phyloP scores from a whole-genome alignment of 37 sponge, comb jelly and placozoan species.

The Spongia lamella region DNA sequence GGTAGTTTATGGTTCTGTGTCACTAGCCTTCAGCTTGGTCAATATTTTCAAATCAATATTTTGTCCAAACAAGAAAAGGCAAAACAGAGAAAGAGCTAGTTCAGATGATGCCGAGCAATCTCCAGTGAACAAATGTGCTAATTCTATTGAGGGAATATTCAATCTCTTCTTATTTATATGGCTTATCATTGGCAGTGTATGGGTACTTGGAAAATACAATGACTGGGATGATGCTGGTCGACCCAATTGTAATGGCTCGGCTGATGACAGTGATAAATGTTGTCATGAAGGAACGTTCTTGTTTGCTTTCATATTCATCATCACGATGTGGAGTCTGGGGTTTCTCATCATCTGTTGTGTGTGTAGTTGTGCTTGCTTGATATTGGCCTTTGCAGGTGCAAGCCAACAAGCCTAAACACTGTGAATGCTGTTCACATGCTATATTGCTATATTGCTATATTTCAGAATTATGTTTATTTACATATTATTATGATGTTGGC shows the following conservation, averaged over 20 bases:
- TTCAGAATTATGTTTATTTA: no score
- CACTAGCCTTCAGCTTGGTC: constrained; percentile 40
- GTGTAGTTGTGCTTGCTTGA: no score
- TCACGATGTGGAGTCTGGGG: no score
- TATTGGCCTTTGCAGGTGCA: no score
- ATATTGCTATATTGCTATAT: no score
- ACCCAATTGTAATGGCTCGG: background rate
- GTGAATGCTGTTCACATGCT: no score
- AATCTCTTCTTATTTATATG: constrained; percentile 57
- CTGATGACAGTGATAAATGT: constrained; percentile 1
- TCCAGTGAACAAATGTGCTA: constrained; percentile 19
- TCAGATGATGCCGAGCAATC: background rate
- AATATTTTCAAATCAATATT: constrained; percentile 22
- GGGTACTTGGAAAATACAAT: constrained; percentile 44
- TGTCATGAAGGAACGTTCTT: constrained; percentile 45
- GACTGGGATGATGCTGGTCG: background rate
- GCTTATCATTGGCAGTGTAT: constrained; percentile 62
- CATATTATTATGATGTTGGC: no score
- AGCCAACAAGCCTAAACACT: no score
- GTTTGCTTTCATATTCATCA: constrained; percentile 39
- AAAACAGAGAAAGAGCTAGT: background rate
- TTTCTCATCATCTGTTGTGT: no score
- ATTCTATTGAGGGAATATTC: constrained; percentile 42
- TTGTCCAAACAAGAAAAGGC: background rate
- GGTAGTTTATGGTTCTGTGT: constrained; percentile 58